phyloP scores from a whole-genome alignment of 2,797 vertebrate genomes.

The Pseudochirops cupreus region DNA sequence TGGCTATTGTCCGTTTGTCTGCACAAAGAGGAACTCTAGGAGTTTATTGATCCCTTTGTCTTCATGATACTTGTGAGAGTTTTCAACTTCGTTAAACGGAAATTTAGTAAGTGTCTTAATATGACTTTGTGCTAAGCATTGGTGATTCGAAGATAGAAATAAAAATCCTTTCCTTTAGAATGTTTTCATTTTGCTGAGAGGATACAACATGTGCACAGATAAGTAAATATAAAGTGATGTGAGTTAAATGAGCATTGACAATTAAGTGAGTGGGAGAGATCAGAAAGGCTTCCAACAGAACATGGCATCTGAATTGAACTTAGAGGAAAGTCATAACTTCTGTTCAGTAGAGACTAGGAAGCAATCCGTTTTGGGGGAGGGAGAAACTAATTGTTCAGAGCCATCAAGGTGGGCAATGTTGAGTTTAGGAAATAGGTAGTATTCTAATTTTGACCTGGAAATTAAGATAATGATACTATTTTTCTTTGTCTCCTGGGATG shows the following conservation, averaged over 20 bases:
- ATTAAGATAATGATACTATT: background rate
- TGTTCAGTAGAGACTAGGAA: background rate
- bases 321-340: background rate
- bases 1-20: background rate
- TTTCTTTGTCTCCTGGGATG: background rate
- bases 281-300: background rate
- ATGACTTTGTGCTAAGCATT: background rate
- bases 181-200: background rate
- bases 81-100: background rate
- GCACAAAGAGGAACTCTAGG: background rate
- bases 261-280: background rate
- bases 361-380: background rate
- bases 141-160: background rate
- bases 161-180: background rate
- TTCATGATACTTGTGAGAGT: background rate
- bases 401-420: background rate
- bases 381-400: background rate
- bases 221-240: background rate
- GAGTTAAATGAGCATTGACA: background rate
- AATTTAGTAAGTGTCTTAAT: background rate
- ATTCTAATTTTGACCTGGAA: background rate
- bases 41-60: background rate
- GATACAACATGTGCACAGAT: background rate
- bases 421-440: background rate
- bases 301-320: background rate